Base-by-base conservation (phyloP, 30 jellyfish, hydroid and myxozoan species). In the Aurelia aurita region DNA sequence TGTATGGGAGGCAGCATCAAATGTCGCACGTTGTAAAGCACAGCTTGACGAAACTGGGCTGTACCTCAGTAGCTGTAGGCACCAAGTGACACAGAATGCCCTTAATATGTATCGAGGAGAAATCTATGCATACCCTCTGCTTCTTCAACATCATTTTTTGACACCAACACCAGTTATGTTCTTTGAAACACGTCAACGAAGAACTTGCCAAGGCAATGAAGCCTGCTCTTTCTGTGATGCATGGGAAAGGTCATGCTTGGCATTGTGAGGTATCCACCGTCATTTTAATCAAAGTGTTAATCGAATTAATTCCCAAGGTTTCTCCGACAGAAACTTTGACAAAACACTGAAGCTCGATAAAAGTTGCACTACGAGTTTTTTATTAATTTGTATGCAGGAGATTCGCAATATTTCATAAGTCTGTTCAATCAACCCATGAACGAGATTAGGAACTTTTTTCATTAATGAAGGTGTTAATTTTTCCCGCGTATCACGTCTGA, bases 191-290 rank as follows among this genome's bases (percentile, higher is more conserved):
- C 13, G 73, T 61, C 46, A 61, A 61, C 34, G 47, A 73, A 12
- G 72, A 73, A 15, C 27, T 73, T 31, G 28, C 86, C 20, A 73
- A 43, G 11, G 69, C 86, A 73, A 73, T 73, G 59, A n/a, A n/a
- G 53, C 86, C 86, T 13, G 86, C 86, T 31, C 72, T 73, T 32
- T 73, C 77, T 46, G 71, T 73, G 25, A 73, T 73, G 86, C 86
- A 73, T 46, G 86, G 69, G 26, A 73, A 73, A 53, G 86, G 86
- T n/a, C 86, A 73, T 53, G 86, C 86, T 34, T 53, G 63, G 55
- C 47, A 73, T 55, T 43, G 86, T 53, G 69, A 73, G 63, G 86
- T 73, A 35, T 32, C 51, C 53, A n/a, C 18, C 62, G 9, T 73
- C 43, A 18, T 69, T 45, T 23, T 15, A 20, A 61, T 22, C 29